A percentile compares a stretch with the other conserved stretches of the same genome.
phyloP scores from a whole-genome alignment of 37 sponge, comb jelly and placozoan genomes.

The Agelas oroides region DNA sequence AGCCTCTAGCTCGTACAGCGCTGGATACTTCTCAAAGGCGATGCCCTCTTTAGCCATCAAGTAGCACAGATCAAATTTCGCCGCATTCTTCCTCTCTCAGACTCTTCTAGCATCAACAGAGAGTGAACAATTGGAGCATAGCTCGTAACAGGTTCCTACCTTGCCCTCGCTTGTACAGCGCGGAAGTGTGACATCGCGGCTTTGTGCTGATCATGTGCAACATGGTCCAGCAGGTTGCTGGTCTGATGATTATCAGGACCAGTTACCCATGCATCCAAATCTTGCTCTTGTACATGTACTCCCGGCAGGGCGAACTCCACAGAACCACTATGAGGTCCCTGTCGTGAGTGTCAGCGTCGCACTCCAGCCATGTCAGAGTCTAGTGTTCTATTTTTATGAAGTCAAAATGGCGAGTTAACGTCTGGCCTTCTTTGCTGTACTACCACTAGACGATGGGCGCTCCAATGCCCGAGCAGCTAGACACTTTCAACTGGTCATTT shows the following conservation, averaged over 20 bases:
- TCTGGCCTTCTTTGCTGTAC: conserved; percentile 28
- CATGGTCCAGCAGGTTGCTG: conserved; percentile 62
- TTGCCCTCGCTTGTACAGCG: conserved; percentile 18
- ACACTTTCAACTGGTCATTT: too few species aligned
- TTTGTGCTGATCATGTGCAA: conserved; percentile 34
- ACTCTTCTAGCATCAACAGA: conserved; percentile 31
- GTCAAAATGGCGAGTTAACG: conserved; percentile 48
- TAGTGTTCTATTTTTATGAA: conserved; percentile 52
- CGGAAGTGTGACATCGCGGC: conserved; percentile 38
- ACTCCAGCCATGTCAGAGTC: conserved; percentile 45
- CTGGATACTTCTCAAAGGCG: conserved; percentile 41
- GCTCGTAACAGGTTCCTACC: conserved; percentile 21
- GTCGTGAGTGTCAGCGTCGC: conserved; percentile 33
- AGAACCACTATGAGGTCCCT: conserved; percentile 15
- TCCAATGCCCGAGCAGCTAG: too few species aligned
- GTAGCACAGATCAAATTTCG: conserved; percentile 56
- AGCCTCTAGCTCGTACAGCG: conserved; percentile 40
- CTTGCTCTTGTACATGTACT: conserved; percentile 27
- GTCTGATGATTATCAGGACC: conserved; percentile 48
- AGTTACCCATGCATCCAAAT: conserved; percentile 42
- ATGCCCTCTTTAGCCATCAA: conserved; percentile 65
- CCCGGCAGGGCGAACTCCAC: conserved; percentile 47
- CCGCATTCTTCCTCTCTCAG: conserved; percentile 32
- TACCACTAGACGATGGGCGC: too few species aligned
- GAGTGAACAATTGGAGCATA: conserved; percentile 49